phyloP scores from a whole-genome alignment of 1,140 invertebrate genomes.

The Drosophila ercepeae region DNA sequence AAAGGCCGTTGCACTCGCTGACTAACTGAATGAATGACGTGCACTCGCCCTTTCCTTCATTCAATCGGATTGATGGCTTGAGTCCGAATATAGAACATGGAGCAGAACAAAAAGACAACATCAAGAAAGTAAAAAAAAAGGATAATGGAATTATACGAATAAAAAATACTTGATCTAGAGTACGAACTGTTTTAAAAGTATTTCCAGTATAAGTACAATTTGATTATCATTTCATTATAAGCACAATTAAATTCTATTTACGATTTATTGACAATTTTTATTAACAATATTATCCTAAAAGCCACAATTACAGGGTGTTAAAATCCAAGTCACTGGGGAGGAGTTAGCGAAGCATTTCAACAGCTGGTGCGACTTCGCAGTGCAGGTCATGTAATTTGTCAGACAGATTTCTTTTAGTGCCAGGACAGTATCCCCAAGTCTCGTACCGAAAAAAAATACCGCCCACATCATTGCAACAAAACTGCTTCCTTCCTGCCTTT shows the following conservation, averaged over 20 bases:
- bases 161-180: not conserved
- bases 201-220: too few species aligned
- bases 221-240: not conserved
- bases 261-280: too few species aligned
- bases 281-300: not conserved
- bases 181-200: not conserved
- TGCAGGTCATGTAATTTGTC: constrained; percentile 71
- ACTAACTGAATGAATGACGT: constrained; percentile 52
- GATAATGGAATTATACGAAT: not conserved
- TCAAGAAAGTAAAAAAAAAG: not conserved
- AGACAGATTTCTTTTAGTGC: constrained; percentile 70
- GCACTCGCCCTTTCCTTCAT: constrained; percentile 28
- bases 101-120: constrained; percentile 25
- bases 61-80: constrained; percentile 33
- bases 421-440: constrained; percentile 25
- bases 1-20: constrained; percentile 56
- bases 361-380: constrained; percentile 46
- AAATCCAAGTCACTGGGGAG: constrained; percentile 17
- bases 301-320: not conserved
- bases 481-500: constrained; percentile 69
- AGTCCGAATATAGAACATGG: constrained; percentile 44
- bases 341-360: constrained; percentile 40
- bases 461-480: constrained; percentile 63
- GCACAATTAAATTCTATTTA: too few species aligned
- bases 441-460: constrained; percentile 38